Conservation (phyloP, 2,797 vertebrate species). For the Acanthurus leucopareius region DNA sequence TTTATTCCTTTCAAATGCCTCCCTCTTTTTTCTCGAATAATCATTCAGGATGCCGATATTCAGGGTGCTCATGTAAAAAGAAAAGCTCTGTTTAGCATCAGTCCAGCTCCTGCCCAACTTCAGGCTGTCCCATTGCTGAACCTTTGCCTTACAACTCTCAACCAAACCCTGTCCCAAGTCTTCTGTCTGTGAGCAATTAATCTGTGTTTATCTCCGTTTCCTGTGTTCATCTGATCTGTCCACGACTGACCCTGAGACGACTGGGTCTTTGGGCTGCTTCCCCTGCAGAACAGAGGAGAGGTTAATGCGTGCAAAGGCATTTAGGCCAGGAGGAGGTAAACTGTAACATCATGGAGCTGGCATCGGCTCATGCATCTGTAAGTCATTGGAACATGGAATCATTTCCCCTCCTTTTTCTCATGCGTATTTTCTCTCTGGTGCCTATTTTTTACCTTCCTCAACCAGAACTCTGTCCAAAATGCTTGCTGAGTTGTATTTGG, state of each 20-base stretch:
- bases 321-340: constrained; percentile 63
- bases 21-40: constrained; percentile 37
- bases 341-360: constrained; percentile 73
- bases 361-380: constrained; percentile 72
- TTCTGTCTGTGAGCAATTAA: constrained; percentile 82
- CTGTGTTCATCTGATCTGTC: constrained; percentile 80
- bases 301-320: constrained; percentile 80
- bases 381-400: constrained; percentile 77
- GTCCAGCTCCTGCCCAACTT: constrained; percentile 35
- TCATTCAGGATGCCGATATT: constrained; percentile 41
- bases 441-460: constrained; percentile 42
- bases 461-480: constrained; percentile 60
- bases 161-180: constrained; percentile 45
- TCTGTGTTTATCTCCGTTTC: constrained; percentile 79
- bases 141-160: constrained; percentile 45
- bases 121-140: constrained; percentile 54
- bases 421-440: constrained; percentile 51
- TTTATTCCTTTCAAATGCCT: background rate
- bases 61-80: constrained; percentile 38
- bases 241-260: constrained; percentile 65
- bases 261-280: constrained; percentile 63
- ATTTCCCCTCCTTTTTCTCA: constrained; percentile 59
- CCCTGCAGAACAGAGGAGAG: constrained; percentile 45
- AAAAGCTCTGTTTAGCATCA: constrained; percentile 15
- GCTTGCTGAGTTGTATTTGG: constrained; percentile 57